A percentile compares a stretch with the other conserved stretches of the same genome.
phyloP scores from a whole-genome alignment of 2,113 vertebrate species.

The Rana temporaria region DNA sequence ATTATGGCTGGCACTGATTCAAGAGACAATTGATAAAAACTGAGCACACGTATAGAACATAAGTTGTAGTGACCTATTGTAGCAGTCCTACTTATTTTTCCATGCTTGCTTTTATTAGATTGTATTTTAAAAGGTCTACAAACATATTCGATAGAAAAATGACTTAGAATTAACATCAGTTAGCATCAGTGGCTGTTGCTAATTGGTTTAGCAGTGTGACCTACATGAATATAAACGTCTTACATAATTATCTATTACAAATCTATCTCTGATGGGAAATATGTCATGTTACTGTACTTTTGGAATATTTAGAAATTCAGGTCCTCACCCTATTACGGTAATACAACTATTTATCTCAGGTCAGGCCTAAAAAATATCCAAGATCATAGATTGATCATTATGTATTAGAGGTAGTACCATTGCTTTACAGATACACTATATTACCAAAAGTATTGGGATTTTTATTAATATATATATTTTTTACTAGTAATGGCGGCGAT shows the following conservation, averaged over 20 bases:
- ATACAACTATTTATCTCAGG: conserved; percentile 24
- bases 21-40: no score
- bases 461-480: no score
- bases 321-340: conserved; percentile 41
- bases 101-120: background rate
- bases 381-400: conserved; percentile 34
- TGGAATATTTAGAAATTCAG: conserved; percentile 34
- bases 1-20: no score
- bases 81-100: background rate
- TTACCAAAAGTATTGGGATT: no score
- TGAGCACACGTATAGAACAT: no score
- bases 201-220: conserved; percentile 21
- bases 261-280: conserved; percentile 37
- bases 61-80: no score
- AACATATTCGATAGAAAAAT: conserved; percentile 6
- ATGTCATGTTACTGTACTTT: conserved; percentile 32
- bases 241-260: conserved; percentile 41
- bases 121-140: conserved; percentile 1
- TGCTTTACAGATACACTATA: no score
- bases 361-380: conserved; percentile 22
- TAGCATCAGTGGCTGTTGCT: conserved; percentile 5
- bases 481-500: no score
- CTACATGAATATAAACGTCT: conserved; percentile 26
- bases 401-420: background rate
- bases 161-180: conserved; percentile 16